Conservation (phyloP, 2,797 vertebrate genomes). For the Sparus aurata region DNA sequence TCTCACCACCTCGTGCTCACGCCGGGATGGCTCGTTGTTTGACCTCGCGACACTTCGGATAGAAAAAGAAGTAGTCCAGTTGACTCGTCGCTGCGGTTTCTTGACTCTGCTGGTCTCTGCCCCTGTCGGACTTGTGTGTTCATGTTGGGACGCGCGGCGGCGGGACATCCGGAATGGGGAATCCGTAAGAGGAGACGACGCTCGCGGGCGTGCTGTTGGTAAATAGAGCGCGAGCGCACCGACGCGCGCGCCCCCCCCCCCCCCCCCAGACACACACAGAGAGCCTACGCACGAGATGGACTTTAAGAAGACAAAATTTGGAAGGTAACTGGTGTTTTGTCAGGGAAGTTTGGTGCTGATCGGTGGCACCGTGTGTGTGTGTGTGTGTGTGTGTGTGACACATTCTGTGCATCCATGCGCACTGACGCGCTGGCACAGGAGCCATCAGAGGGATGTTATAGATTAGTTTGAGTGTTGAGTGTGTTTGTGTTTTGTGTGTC, state of each 20-base stretch:
- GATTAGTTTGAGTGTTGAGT: conserved; percentile 52
- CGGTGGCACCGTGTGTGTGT: neutral
- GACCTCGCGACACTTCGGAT: neutral
- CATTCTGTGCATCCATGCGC: conserved; percentile 59
- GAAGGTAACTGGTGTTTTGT: conserved; percentile 84
- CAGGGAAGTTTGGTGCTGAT: neutral
- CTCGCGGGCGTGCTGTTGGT: conserved; percentile 41
- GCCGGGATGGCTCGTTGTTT: conserved; percentile 8
- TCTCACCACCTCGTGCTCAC: neutral
- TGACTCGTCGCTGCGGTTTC: neutral
- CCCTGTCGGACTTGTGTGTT: conserved; percentile 47
- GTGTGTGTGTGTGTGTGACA: conserved; percentile 27
- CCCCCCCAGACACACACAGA: neutral
- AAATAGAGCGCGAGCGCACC: conserved; percentile 52
- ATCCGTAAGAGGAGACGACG: conserved; percentile 52
- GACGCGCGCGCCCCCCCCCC: conserved; percentile 33
- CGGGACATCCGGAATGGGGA: conserved; percentile 80
- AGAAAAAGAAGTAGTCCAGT: neutral
- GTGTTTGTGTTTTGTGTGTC: conserved; percentile 24
- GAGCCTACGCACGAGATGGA: conserved; percentile 77
- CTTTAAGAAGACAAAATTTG: conserved; percentile 87
- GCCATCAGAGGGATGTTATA: conserved; percentile 59
- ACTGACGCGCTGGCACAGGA: conserved; percentile 55
- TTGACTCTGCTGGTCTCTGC: conserved; percentile 16
- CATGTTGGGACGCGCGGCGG: conserved; percentile 59